Percentiles rank a stretch among this genome's conserved stretches.
phyloP scores from a whole-genome alignment of 2,888 invertebrate genomes.

The Acanthosoma haemorrhoidale region DNA sequence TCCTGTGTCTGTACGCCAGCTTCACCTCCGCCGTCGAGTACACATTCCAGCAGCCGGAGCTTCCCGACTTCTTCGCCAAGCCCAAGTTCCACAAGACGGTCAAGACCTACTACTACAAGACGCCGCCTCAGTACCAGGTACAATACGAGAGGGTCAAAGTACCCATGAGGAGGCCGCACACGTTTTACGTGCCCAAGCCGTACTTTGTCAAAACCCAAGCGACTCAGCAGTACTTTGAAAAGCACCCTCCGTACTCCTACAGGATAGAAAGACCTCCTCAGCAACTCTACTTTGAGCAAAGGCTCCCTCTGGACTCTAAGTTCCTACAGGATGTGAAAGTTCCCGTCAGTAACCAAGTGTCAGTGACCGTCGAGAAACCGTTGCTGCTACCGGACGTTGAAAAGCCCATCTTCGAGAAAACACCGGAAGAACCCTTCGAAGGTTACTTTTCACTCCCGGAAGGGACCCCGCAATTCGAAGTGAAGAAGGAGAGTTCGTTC shows the following conservation, averaged over 20 bases:
- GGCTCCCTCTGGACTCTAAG: background rate
- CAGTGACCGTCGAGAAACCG: background rate
- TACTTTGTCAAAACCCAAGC: slow-evolving; percentile 68
- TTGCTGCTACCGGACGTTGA: background rate
- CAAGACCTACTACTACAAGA: slow-evolving; percentile 46
- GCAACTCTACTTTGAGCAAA: background rate
- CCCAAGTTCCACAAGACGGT: background rate
- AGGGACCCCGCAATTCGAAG: background rate
- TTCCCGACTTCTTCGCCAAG: too few species aligned
- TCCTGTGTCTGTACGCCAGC: too few species aligned
- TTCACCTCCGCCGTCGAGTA: background rate
- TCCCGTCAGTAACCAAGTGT: background rate
- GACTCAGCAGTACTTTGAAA: slow-evolving; percentile 45
- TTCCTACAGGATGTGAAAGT: background rate
- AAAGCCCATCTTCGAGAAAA: background rate
- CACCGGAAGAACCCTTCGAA: too few species aligned
- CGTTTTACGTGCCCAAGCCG: slow-evolving; percentile 67
- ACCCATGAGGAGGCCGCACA: slow-evolving; percentile 49
- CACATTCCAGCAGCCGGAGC: background rate
- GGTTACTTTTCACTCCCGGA: background rate
- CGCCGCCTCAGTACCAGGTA: slow-evolving; percentile 67
- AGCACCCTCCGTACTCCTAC: slow-evolving; percentile 48
- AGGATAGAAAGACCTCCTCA: slow-evolving; percentile 46
- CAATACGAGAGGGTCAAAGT: slow-evolving; percentile 52
- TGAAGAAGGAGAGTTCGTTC: background rate